Evolutionary conservation across 2,113 vertebrate species (phyloP).

Genomic region (Xyrauchen texanus): DNA sequence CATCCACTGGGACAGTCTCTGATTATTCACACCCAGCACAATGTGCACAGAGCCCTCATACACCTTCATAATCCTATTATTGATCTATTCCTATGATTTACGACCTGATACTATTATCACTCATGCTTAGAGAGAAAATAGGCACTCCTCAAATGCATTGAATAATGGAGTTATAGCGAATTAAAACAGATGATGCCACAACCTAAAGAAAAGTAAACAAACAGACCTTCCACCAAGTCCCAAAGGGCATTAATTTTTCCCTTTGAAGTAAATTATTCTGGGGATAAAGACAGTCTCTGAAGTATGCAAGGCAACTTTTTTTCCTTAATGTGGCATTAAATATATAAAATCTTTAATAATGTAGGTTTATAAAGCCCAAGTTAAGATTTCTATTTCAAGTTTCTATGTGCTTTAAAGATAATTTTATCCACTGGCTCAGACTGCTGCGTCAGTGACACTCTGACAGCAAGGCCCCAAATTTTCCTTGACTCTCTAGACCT

Average conservation of each 20-base stretch:
- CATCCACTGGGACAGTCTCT: slow-evolving; percentile 21
- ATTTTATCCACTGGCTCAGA: slow-evolving; percentile 6
- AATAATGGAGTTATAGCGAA: slow-evolving; percentile 35
- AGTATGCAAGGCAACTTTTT: slow-evolving; percentile 9
- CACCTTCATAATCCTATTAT: slow-evolving; percentile 44
- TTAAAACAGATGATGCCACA: slow-evolving; percentile 40
- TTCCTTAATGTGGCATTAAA: slow-evolving; percentile 40
- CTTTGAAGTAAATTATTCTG: slow-evolving; percentile 42
- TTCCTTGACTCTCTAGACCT: slow-evolving; percentile 27
- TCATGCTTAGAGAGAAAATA: slow-evolving; percentile 11
- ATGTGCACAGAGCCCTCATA: slow-evolving; percentile 46
- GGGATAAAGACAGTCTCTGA: slow-evolving; percentile 27
- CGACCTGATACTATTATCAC: slow-evolving; percentile 50
- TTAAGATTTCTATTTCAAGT: slow-evolving; percentile 15
- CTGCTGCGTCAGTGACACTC: slow-evolving; percentile 17
- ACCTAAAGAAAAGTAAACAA: slow-evolving; percentile 48
- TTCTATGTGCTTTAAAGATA: slow-evolving; percentile 26
- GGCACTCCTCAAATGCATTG: slow-evolving; percentile 8
- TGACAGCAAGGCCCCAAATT: slow-evolving; percentile 27
- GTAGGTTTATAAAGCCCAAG: slow-evolving; percentile 32
- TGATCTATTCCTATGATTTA: slow-evolving; percentile 51
- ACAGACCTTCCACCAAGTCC: slow-evolving; percentile 30
- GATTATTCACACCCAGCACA: slow-evolving; percentile 59
- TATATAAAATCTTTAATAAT: slow-evolving; percentile 40
- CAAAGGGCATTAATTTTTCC: slow-evolving; percentile 44